Base-by-base conservation (phyloP, 1,140 invertebrate genomes). In the Harlomillsia oculata region DNA sequence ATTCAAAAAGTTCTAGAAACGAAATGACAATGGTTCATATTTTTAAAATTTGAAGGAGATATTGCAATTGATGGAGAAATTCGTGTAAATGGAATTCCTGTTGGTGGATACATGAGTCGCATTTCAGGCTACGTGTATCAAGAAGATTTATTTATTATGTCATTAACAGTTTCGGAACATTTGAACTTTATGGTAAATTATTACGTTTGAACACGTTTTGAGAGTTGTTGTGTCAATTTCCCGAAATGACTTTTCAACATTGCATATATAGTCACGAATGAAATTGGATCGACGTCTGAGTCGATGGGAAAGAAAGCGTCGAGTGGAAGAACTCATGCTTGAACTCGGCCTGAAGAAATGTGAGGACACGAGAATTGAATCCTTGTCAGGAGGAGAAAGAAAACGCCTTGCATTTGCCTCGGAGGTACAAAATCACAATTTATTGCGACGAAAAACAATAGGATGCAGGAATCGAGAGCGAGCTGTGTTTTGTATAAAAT, bases 211-310 rank as follows among this genome's bases (percentile, higher is more conserved):
- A 9, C 20, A n/a, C n/a, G n/a, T n/a, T n/a, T n/a, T n/a, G n/a
- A n/a, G n/a, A n/a, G n/a, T n/a, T n/a, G n/a, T n/a, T n/a, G n/a
- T n/a, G n/a, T n/a, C n/a, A n/a, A n/a, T n/a, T n/a, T n/a, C n/a
- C n/a, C n/a, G n/a, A n/a, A n/a, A n/a, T n/a, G n/a, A n/a, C n/a
- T n/a, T n/a, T n/a, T n/a, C n/a, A n/a, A n/a, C n/a, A n/a, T n/a
- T n/a, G n/a, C n/a, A n/a, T n/a, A n/a, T 46, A 6, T 26, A 91
- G 87, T 87, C 89, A 3, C 71, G 83, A 61, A 75, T 93, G 50
- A 83, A 87, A 60, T 75, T 94, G 69, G 86, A 91, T 65, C 72
- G 80, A 11, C 74, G 79, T 23, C 78, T 80, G 0, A 72, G 73
- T 8, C 66, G 69, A 8, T 60, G 69, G n/a, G 77, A 81, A 39